Conservation (phyloP, 2,113 vertebrate genomes). For the Hippocampus zosterae region DNA sequence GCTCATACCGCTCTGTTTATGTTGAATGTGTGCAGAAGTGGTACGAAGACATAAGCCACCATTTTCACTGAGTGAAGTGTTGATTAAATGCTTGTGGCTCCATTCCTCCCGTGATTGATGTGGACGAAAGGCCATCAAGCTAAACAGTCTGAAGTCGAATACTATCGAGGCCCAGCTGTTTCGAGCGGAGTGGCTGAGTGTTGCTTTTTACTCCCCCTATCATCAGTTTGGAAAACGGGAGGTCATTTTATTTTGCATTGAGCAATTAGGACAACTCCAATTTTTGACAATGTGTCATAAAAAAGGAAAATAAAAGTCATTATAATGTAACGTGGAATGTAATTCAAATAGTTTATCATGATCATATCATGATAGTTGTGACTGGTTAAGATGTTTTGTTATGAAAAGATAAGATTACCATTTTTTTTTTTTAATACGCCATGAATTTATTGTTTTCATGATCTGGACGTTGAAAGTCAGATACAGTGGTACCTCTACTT, state of each 20-base stretch:
- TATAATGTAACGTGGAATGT: no score
- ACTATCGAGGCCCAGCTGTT: constrained; percentile 58
- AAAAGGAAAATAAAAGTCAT: no score
- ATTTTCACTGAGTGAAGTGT: constrained; percentile 39
- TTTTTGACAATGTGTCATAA: no score
- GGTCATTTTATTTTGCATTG: not conserved
- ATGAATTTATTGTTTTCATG: no score
- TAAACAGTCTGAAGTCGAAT: constrained; percentile 64
- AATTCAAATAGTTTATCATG: no score
- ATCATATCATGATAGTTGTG: no score
- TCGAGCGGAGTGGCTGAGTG: constrained; percentile 8
- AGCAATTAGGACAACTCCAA: not conserved
- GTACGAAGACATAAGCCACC: constrained; percentile 41
- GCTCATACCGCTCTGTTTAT: constrained; percentile 39
- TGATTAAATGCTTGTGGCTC: constrained; percentile 42
- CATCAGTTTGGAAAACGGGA: not conserved
- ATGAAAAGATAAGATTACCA: no score
- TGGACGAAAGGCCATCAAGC: constrained; percentile 42
- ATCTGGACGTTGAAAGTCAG: no score
- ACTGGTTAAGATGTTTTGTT: no score
- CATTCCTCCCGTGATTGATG: constrained; percentile 55
- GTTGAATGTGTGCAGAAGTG: constrained; percentile 43
- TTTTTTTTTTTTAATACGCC: no score
- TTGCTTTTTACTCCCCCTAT: not conserved
- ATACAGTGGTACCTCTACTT: no score